Evolutionary conservation across 2,113 vertebrate genomes (phyloP).

Genomic region (Lophotis ruficrista): DNA sequence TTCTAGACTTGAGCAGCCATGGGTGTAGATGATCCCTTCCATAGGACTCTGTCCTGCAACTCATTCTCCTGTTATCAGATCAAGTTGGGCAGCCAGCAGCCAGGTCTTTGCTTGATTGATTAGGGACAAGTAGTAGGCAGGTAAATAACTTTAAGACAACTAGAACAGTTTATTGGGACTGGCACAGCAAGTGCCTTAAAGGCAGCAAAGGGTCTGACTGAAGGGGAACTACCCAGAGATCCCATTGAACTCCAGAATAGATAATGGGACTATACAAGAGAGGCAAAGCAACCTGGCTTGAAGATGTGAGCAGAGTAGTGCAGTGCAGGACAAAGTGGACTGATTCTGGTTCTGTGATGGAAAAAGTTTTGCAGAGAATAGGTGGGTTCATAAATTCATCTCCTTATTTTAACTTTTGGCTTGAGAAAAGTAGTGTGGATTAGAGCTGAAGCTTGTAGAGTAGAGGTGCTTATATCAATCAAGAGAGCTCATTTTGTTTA

Average conservation of each 20-base stretch:
- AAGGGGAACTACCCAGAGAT: not conserved
- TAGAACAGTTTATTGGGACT: not conserved
- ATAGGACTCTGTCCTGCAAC: not conserved
- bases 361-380: not conserved
- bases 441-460: not conserved
- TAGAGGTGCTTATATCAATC: not conserved
- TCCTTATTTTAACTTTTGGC: not conserved
- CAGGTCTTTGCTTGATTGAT: not conserved
- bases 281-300: not conserved
- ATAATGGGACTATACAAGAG: not conserved
- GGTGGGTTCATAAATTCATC: not conserved
- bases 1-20: not conserved
- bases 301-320: not conserved
- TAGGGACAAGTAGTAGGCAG: not conserved
- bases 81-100: not conserved
- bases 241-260: not conserved
- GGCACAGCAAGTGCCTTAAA: not conserved
- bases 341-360: not conserved
- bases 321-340: not conserved
- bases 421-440: not conserved
- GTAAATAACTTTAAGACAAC: not conserved
- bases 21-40: not conserved
- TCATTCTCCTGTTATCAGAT: not conserved
- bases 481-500: not conserved
- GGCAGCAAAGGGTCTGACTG: not conserved